Percentiles rank a stretch among this genome's conserved stretches.
Evolutionary conservation across 2,888 invertebrate species (phyloP).

Genomic region (Pammene aurita): DNA sequence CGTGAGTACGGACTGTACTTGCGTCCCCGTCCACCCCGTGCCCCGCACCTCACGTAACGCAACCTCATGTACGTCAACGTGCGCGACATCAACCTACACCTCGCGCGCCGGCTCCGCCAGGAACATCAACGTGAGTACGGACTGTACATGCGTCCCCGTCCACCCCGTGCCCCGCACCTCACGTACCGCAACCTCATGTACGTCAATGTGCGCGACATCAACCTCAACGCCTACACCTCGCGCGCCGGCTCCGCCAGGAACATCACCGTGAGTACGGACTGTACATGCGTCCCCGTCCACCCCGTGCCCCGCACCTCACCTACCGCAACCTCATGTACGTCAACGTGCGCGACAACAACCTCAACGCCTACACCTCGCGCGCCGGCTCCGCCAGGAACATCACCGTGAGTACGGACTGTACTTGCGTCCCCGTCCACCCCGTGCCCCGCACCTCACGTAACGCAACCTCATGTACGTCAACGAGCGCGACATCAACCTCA

Average conservation of each 20-base stretch:
- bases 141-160: too few species aligned
- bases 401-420: slow-evolving; percentile 64
- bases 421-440: slow-evolving; percentile 88
- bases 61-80: slow-evolving; percentile 96
- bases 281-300: slow-evolving; percentile 86
- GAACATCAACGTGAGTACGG: slow-evolving; percentile 84
- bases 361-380: slow-evolving; percentile 83
- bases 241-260: slow-evolving; percentile 85
- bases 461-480: slow-evolving; percentile 95
- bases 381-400: slow-evolving; percentile 86
- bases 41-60: slow-evolving; percentile 94
- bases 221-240: slow-evolving; percentile 85
- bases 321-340: slow-evolving; percentile 96
- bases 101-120: slow-evolving; percentile 84
- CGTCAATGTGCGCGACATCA: slow-evolving; percentile 94
- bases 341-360: slow-evolving; percentile 94
- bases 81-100: slow-evolving; percentile 89
- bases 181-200: slow-evolving; percentile 95
- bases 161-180: slow-evolving; percentile 92
- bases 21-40: slow-evolving; percentile 90
- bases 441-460: slow-evolving; percentile 92
- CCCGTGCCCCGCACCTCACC: slow-evolving; percentile 91
- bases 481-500: slow-evolving; percentile 93
- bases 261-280: slow-evolving; percentile 74
- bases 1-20: too few species aligned